Percentiles rank a stretch among this genome's conserved stretches.
Evolutionary conservation across 2,797 vertebrate species (phyloP).

Genomic region (Gila robusta): DNA sequence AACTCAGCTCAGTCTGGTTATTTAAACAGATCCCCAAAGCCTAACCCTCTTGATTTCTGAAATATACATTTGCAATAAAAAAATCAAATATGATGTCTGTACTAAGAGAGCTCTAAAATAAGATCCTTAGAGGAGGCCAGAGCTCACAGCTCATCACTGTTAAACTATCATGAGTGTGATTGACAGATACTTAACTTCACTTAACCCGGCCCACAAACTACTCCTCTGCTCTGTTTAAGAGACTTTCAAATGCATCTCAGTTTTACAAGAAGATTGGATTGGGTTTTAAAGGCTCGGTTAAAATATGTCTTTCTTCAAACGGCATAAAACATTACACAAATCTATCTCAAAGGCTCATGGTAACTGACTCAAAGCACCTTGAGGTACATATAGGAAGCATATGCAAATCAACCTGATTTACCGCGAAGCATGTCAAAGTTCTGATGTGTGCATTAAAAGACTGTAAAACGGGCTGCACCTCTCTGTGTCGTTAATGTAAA

Average conservation of each 20-base stretch:
- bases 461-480: conserved; percentile 15
- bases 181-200: conserved; percentile 59
- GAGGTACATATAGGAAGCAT: not conserved
- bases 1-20: conserved; percentile 23
- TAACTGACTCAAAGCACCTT: conserved; percentile 2
- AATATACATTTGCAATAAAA: conserved; percentile 27
- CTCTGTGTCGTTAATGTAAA: conserved; percentile 41
- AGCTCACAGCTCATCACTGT: conserved; percentile 35
- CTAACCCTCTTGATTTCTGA: conserved; percentile 22
- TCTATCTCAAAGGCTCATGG: conserved; percentile 27
- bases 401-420: conserved; percentile 30
- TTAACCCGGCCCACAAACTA: conserved; percentile 53
- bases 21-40: conserved; percentile 45
- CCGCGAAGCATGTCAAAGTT: conserved; percentile 48
- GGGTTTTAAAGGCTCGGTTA: conserved; percentile 46
- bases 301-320: conserved; percentile 36
- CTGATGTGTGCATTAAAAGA: conserved; percentile 38
- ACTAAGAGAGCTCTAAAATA: conserved; percentile 10
- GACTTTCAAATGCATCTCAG: conserved; percentile 17
- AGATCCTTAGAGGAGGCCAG: conserved; percentile 14
- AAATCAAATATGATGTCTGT: conserved; percentile 23
- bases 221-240: conserved; percentile 31
- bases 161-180: conserved; percentile 50
- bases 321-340: conserved; percentile 32
- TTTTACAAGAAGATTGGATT: conserved; percentile 36